Evolutionary conservation across 2,797 vertebrate species (phyloP).

Genomic region (Alca torda): DNA sequence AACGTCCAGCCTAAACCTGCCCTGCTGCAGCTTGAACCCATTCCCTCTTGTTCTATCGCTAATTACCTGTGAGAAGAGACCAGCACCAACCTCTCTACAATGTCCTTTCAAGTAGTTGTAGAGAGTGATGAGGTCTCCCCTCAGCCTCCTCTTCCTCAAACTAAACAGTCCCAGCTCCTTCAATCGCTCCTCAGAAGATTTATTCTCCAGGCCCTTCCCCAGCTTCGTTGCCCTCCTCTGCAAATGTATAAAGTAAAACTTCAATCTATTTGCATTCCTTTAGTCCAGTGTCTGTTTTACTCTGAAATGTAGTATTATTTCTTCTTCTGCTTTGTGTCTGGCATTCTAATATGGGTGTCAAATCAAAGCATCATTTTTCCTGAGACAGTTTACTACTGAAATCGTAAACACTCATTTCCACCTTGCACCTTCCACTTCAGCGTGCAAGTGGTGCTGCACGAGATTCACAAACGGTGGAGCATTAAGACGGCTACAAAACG

Average conservation of each 20-base stretch:
- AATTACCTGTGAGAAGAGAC: no score
- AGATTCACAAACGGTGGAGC: accelerated
- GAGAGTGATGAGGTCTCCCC: no score
- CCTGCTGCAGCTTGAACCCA: no score
- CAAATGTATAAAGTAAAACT: not conserved
- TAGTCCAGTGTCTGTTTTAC: not conserved
- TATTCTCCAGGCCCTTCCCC: no score
- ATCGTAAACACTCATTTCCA: not conserved
- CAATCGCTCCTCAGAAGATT: no score
- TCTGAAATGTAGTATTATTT: not conserved
- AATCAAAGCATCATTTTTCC: not conserved
- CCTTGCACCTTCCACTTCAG: not conserved
- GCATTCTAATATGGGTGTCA: not conserved
- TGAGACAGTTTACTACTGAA: not conserved
- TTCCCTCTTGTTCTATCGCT: no score
- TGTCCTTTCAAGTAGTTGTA: no score
- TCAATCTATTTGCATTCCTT: not conserved
- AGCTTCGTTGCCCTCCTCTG: no score
- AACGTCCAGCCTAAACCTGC: no score
- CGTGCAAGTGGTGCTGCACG: accelerated
- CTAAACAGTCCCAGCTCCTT: no score
- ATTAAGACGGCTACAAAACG: accelerated
- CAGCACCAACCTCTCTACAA: no score
- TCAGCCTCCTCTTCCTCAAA: no score
- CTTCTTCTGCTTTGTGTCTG: not conserved